phyloP scores from a whole-genome alignment of 2,113 vertebrate genomes.

The Archocentrus centrarchus region DNA sequence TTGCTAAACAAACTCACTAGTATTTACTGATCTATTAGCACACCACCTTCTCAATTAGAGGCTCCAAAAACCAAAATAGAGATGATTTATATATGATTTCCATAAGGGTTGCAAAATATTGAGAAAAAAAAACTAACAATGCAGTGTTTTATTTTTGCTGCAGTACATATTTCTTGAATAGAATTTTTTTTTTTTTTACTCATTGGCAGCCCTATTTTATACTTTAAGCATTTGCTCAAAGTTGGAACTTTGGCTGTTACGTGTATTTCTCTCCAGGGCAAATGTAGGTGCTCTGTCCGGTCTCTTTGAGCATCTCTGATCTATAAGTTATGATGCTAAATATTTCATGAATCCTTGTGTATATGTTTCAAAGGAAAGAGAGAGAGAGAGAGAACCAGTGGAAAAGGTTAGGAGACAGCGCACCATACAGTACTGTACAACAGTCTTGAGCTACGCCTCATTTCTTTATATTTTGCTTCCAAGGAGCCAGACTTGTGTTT shows the following conservation, averaged over 20 bases:
- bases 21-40: too few relatives aligned
- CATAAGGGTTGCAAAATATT: too few relatives aligned
- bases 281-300: background rate
- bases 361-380: background rate
- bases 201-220: background rate
- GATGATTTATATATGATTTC: too few relatives aligned
- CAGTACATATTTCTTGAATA: too few relatives aligned
- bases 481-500: background rate
- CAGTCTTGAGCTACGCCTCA: background rate
- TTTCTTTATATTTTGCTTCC: background rate
- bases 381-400: constrained; percentile 22
- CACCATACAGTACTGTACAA: background rate
- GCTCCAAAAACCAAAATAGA: too few relatives aligned
- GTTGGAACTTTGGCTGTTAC: background rate
- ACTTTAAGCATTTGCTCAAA: background rate
- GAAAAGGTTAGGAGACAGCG: constrained; percentile 53
- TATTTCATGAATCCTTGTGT: constrained; percentile 50
- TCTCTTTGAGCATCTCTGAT: constrained; percentile 34
- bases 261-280: constrained; percentile 2
- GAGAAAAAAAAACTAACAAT: background rate
- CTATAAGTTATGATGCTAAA: constrained; percentile 56
- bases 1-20: too few relatives aligned
- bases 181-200: too few relatives aligned
- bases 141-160: background rate
- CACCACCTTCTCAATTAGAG: too few relatives aligned